These are phyloP conservation scores for Athetis lepigone DNA, from an alignment of 2,888 invertebrate genomes.

Conservation along the genomic window DNA sequence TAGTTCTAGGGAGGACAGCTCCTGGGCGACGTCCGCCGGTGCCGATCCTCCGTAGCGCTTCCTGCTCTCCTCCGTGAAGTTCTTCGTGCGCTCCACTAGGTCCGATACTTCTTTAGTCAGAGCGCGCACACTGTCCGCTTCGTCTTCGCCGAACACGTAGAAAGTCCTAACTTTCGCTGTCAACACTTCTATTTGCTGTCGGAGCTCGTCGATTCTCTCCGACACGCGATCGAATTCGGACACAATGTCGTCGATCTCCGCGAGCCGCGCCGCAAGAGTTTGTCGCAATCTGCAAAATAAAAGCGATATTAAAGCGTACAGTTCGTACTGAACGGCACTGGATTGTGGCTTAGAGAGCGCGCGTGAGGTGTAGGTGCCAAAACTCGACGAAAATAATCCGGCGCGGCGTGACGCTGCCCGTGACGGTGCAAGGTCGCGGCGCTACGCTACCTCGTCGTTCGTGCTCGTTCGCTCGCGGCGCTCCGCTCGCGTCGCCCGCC, in stretches of 20 bases:
- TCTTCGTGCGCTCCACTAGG: slow-evolving; percentile 90
- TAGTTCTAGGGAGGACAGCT: slow-evolving; percentile 95
- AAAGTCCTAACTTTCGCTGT: slow-evolving; percentile 92
- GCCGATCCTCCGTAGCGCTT: slow-evolving; percentile 92
- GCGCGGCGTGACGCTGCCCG: slow-evolving; percentile 84
- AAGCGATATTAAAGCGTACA: slow-evolving; percentile 72
- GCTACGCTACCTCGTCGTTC: slow-evolving; percentile 83
- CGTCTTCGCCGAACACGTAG: slow-evolving; percentile 95
- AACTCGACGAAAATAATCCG: slow-evolving; percentile 88
- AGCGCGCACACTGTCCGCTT: slow-evolving; percentile 91
- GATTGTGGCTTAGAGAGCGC: slow-evolving; percentile 74
- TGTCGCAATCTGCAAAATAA: slow-evolving; percentile 94
- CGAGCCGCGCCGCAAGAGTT: slow-evolving; percentile 94
- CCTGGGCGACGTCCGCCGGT: slow-evolving; percentile 95
- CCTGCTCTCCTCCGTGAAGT: slow-evolving; percentile 91
- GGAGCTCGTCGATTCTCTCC: slow-evolving; percentile 92
- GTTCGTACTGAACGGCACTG: slow-evolving; percentile 70
- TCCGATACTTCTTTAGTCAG: slow-evolving; percentile 91
- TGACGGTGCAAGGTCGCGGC: slow-evolving; percentile 87
- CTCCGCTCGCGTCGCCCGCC: slow-evolving; percentile 88
- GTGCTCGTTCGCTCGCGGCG: slow-evolving; percentile 87
- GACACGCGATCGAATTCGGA: slow-evolving; percentile 94
- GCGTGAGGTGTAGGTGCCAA: slow-evolving; percentile 83
- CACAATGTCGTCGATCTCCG: slow-evolving; percentile 94
- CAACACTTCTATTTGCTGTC: slow-evolving; percentile 92